Conservation (phyloP, 2,797 vertebrate genomes). For the Sylvilagus floridanus region DNA sequence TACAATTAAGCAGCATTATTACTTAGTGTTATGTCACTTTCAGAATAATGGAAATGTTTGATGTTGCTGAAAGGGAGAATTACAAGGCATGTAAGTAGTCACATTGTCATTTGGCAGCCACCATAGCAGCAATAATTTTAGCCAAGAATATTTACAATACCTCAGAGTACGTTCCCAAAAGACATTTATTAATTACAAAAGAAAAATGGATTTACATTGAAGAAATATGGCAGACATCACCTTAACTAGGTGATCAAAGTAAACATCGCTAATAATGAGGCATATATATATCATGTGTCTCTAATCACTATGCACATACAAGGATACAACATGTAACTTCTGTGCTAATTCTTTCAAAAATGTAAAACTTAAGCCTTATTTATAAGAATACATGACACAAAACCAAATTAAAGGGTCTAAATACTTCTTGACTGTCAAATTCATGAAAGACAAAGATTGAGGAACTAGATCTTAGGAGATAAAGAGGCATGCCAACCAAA, state of each 20-base stretch:
- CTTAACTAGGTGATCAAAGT: not conserved
- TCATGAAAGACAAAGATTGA: not conserved
- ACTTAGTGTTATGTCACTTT: not conserved
- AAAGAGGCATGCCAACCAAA: not conserved
- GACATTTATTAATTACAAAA: constrained; percentile 22
- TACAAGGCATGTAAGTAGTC: not conserved
- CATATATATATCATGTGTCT: not conserved
- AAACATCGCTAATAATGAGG: not conserved
- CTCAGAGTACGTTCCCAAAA: not conserved
- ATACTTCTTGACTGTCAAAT: not conserved
- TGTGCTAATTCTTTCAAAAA: not conserved
- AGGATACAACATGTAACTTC: not conserved
- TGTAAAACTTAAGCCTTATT: not conserved
- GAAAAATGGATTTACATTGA: not conserved
- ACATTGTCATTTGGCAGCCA: not conserved
- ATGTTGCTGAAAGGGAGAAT: not conserved
- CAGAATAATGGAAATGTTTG: constrained; percentile 31
- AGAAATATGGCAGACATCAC: not conserved
- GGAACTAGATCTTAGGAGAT: not conserved
- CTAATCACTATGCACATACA: not conserved
- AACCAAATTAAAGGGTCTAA: not conserved
- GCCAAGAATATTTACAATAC: not conserved
- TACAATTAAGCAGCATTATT: not conserved
- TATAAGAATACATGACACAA: not conserved
- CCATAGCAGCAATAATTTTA: not conserved